Base-by-base conservation (phyloP, 2,797 vertebrate species). In the Danio kyathit region DNA sequence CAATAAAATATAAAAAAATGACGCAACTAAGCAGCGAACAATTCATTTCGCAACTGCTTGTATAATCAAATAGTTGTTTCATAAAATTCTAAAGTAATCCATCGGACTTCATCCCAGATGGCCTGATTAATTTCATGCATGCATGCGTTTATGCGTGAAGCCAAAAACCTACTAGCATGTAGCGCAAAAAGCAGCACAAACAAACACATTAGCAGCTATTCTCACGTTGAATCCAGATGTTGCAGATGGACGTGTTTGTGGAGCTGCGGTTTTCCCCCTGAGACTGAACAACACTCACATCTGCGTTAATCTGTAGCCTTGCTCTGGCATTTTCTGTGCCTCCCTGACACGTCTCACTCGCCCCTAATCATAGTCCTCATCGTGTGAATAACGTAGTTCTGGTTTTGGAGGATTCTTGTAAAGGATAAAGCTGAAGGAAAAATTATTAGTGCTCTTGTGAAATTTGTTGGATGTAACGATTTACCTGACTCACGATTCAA, bases 181-280 rank as follows among this genome's bases (percentile, higher is more conserved):
- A 48, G 54, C 16, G 1, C 19, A 67, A 17, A 70, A 40, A 7
- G 11, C 65, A 40, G 11, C 40, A 65, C 60, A 46, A 38, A 57
- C 65, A 66, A 71, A 74, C 10, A 44, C 59, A 66, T 72, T 81
- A 88, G 88, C 87, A 87, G 85, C 72, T 84, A 75, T 57, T 49
- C 46, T 82, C 87, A 92, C 90, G 69, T 56, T 74, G 46, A 29
- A 75, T 82, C 83, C 85, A 83, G 83, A 86, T 86, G 82, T 82
- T 71, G 49, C 38, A 60, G 52, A 52, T 56, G 38, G 40, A 51
- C 70, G 40, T 71, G 72, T 79, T 56, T 74, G 54, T 85, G 63
- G 59, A 76, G 64, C 76, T 84, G 74, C 43, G 75, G 82, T 64
- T 56, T 17, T 61, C 79, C 63, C 69, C 61, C 61, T 9, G 69